Evolutionary conservation across 2,113 vertebrate genomes (phyloP).

Genomic region (Ammodytes marinus): DNA sequence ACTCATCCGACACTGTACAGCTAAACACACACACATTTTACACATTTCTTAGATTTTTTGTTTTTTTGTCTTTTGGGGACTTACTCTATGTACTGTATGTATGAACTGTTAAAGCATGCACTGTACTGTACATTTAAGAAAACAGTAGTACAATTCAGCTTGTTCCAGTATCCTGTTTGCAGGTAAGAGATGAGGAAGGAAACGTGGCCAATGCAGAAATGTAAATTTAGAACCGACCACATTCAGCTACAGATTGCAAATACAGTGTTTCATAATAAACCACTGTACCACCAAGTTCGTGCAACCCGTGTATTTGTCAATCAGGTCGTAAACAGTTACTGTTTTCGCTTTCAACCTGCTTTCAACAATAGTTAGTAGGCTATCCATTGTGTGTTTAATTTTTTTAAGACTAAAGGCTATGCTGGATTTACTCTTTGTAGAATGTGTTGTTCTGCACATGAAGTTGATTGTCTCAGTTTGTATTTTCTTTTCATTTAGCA

Average conservation of each 20-base stretch:
- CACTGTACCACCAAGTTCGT: background rate
- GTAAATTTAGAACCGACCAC: background rate
- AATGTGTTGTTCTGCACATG: background rate
- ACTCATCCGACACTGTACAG: background rate
- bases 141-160: background rate
- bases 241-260: background rate
- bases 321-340: background rate
- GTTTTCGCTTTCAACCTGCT: background rate
- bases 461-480: background rate
- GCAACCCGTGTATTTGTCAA: background rate
- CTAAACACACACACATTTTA: background rate
- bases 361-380: too few relatives aligned
- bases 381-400: background rate
- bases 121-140: background rate
- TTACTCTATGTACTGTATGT: background rate
- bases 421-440: constrained; percentile 5
- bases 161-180: background rate
- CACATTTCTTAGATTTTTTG: background rate
- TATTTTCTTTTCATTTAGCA: constrained; percentile 16
- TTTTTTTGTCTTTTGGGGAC: background rate
- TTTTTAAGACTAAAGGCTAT: background rate
- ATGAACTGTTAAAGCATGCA: background rate
- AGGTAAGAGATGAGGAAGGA: constrained; percentile 12
- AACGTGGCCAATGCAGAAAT: background rate
- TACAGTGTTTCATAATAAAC: constrained; percentile 17